phyloP scores from a whole-genome alignment of 2,113 vertebrate species.

The Synodontis membranacea region DNA sequence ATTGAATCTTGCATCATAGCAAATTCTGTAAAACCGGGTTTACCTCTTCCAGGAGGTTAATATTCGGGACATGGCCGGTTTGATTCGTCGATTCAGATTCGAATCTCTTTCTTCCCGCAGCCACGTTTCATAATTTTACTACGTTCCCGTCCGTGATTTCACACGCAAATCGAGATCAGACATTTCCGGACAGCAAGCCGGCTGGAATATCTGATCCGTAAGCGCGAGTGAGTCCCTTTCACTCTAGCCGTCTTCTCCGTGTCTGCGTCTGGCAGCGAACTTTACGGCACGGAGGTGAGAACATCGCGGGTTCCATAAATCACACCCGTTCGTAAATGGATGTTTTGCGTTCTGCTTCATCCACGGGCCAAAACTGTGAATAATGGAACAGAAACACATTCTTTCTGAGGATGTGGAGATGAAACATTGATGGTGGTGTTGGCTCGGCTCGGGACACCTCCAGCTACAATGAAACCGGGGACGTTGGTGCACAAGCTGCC shows the following conservation, averaged over 20 bases:
- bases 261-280: conserved; percentile 43
- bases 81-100: neutral
- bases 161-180: neutral
- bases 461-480: conserved; percentile 52
- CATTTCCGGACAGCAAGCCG: conserved; percentile 1
- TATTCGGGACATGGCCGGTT: neutral
- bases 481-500: conserved; percentile 51
- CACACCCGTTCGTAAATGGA: conserved; percentile 68
- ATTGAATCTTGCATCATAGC: neutral
- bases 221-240: conserved; percentile 10
- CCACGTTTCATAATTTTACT: neutral
- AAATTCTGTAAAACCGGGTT: neutral
- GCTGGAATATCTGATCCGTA: conserved; percentile 22
- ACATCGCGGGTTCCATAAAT: conserved; percentile 60
- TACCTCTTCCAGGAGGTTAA: neutral
- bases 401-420: conserved; percentile 63
- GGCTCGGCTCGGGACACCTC: conserved; percentile 64
- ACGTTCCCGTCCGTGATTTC: neutral
- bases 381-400: conserved; percentile 61
- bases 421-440: conserved; percentile 64
- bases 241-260: conserved; percentile 1
- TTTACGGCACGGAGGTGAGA: conserved; percentile 40
- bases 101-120: neutral
- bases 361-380: conserved; percentile 59
- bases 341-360: conserved; percentile 53